Percentiles rank a stretch among this genome's conserved stretches.
Evolutionary conservation across 2,797 vertebrate genomes (phyloP).

Genomic region (Amblyraja radiata): DNA sequence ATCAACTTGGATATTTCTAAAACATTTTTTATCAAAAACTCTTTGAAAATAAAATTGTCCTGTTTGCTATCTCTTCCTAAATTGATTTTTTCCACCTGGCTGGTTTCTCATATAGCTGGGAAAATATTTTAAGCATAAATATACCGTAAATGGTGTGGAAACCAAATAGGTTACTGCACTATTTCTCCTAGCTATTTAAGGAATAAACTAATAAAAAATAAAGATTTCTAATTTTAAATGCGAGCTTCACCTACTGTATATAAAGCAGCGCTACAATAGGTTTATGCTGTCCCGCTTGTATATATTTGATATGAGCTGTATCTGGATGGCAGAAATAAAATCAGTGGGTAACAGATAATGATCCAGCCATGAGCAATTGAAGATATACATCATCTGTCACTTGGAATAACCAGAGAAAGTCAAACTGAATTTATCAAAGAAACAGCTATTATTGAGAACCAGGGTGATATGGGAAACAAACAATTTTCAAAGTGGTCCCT

Average conservation of each 20-base stretch:
- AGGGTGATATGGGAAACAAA: background rate
- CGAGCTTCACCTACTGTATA: too few relatives aligned
- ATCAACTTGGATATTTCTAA: background rate
- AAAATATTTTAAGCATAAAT: background rate
- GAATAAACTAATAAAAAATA: background rate
- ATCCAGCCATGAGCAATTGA: background rate
- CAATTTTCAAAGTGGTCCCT: background rate
- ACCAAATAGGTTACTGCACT: background rate
- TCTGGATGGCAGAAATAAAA: background rate
- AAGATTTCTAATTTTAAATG: conserved; percentile 11
- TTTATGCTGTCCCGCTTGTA: background rate
- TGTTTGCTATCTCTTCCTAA: conserved; percentile 27
- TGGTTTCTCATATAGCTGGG: conserved; percentile 28
- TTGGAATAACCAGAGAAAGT: background rate
- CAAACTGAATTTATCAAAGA: background rate
- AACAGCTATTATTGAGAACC: background rate
- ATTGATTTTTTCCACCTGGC: conserved; percentile 30
- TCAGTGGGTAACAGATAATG: background rate
- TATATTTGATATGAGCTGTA: background rate
- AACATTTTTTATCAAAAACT: conserved; percentile 29
- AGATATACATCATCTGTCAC: background rate
- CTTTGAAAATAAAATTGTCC: conserved; percentile 24
- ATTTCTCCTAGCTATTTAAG: conserved; percentile 8
- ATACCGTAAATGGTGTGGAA: conserved; percentile 1
- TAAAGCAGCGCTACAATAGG: too few relatives aligned